phyloP scores from a whole-genome alignment of 2,113 vertebrate species.

The Phrynosoma platyrhinos region DNA sequence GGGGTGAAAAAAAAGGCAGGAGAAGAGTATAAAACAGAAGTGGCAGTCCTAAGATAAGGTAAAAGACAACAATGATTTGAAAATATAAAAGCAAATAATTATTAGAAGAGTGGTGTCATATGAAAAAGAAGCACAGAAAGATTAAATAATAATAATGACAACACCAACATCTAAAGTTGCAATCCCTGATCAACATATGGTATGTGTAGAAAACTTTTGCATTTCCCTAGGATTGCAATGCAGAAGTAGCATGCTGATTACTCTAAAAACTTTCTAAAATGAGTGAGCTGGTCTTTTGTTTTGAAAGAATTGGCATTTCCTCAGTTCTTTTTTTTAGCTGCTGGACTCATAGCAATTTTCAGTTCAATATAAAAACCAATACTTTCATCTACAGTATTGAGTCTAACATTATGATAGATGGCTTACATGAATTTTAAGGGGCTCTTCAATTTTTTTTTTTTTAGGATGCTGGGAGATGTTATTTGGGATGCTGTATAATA shows the following conservation, averaged over 20 bases:
- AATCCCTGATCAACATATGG: no score
- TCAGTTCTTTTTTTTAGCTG: not conserved
- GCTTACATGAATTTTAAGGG: not conserved
- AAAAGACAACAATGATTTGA: no score
- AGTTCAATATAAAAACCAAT: not conserved
- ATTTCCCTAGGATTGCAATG: no score
- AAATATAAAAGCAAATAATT: no score
- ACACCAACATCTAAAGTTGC: no score
- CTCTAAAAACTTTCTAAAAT: not conserved
- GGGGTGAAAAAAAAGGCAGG: no score
- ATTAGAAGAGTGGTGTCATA: no score
- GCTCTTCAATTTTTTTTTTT: not conserved
- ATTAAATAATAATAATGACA: no score
- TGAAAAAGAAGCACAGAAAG: no score
- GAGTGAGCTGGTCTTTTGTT: not conserved
- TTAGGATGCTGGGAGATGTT: not conserved
- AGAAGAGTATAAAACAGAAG: no score
- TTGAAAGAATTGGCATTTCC: not conserved
- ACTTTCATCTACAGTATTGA: not conserved
- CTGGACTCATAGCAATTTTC: not conserved
- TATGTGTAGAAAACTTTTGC: no score
- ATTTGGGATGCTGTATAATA: not conserved
- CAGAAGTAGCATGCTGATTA: not conserved
- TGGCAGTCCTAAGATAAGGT: no score
- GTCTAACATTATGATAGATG: accelerated